A percentile compares a stretch with the other conserved stretches of the same genome.
Conservation (phyloP, 2,113 vertebrate genomes). For the Bungarus multicinctus region DNA sequence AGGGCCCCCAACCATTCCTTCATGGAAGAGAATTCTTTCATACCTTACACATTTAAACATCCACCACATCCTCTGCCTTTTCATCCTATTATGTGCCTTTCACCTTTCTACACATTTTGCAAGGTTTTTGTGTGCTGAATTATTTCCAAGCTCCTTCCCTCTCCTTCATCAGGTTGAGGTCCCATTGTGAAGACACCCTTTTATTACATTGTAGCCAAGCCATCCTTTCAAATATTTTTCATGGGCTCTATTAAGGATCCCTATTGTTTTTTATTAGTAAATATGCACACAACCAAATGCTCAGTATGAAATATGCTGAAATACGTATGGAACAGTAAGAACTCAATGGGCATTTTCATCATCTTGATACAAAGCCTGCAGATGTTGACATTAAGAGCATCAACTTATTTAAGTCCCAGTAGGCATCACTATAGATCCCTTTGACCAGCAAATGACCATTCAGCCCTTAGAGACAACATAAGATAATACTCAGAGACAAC, state of each 20-base stretch:
- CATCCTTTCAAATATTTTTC: constrained; percentile 29
- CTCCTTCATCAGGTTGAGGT: not conserved
- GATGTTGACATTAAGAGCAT: not conserved
- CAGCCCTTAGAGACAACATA: not conserved
- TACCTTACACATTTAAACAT: not conserved
- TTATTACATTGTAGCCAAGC: not conserved
- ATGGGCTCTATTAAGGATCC: not conserved
- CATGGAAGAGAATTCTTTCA: not conserved
- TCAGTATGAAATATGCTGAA: not conserved
- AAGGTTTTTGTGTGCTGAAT: not conserved
- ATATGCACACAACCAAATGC: not conserved
- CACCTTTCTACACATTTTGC: not conserved
- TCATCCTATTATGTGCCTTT: not conserved
- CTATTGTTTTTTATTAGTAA: not conserved
- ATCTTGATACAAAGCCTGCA: not conserved
- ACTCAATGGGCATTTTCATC: not conserved
- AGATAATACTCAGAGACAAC: not conserved
- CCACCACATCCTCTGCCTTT: not conserved
- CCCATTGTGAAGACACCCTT: not conserved
- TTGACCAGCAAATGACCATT: not conserved
- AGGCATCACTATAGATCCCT: not conserved
- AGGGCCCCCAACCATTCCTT: not conserved
- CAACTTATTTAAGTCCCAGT: not conserved
- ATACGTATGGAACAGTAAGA: not conserved
- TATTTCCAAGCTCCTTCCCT: not conserved